These are phyloP conservation scores for Ectemnius cavifrons DNA, from an alignment of 2,888 invertebrate genomes.

Conservation along the genomic window DNA sequence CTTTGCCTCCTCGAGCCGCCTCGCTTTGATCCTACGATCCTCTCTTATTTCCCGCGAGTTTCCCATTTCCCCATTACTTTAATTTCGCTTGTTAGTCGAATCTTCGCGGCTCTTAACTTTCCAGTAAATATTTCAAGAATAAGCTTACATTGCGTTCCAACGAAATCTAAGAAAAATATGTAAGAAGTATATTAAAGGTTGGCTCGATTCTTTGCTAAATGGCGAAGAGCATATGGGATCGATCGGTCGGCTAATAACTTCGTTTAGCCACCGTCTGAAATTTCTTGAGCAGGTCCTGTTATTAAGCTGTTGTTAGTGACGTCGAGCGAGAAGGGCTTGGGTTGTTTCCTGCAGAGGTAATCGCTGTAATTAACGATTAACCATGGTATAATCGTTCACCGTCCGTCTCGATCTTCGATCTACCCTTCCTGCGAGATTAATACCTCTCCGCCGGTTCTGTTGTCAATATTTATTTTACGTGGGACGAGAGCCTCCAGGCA, in stretches of 20 bases:
- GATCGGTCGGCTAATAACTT: slow-evolving; percentile 69
- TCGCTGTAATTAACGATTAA: slow-evolving; percentile 73
- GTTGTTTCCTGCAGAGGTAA: slow-evolving; percentile 69
- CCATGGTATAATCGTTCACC: slow-evolving; percentile 57
- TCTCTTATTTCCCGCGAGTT: too few relatives aligned
- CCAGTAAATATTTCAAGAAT: too few relatives aligned
- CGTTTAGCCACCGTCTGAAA: slow-evolving; percentile 66
- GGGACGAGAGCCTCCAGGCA: slow-evolving; percentile 23
- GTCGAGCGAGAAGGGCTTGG: slow-evolving; percentile 49
- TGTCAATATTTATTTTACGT: slow-evolving; percentile 31
- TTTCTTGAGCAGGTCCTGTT: slow-evolving; percentile 67
- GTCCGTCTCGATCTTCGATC: slow-evolving; percentile 39
- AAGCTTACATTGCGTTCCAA: too few relatives aligned
- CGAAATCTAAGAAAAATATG: too few relatives aligned
- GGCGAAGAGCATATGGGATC: slow-evolving; percentile 31
- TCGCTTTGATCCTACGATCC: too few relatives aligned
- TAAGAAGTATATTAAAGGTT: too few relatives aligned
- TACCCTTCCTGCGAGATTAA: slow-evolving; percentile 10
- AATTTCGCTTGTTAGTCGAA: too few relatives aligned
- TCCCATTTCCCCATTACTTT: too few relatives aligned
- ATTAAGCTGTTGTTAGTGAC: slow-evolving; percentile 60
- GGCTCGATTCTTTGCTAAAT: slow-evolving; percentile 4
- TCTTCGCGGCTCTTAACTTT: too few relatives aligned
- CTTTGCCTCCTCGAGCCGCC: too few relatives aligned
- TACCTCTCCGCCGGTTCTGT: slow-evolving; percentile 26